Percentiles rank a stretch among this genome's conserved stretches.
Conservation (phyloP, 2,113 vertebrate genomes). For the Tachuris rubrigastra region DNA sequence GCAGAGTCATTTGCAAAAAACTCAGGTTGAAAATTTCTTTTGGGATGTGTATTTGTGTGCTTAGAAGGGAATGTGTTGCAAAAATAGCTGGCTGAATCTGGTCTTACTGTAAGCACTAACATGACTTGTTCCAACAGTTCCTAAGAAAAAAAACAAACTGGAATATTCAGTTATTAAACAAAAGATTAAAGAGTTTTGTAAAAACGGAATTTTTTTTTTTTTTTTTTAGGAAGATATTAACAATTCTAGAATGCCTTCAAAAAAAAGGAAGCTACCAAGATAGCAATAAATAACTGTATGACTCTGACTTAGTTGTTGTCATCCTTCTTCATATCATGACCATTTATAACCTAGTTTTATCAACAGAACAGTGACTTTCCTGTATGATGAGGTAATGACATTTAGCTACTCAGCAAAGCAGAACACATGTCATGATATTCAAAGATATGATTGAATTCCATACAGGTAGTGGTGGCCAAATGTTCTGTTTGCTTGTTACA, state of each 20-base stretch:
- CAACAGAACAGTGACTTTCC: background rate
- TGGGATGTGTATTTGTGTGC: background rate
- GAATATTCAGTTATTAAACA: background rate
- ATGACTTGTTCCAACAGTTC: background rate
- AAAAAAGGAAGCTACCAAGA: background rate
- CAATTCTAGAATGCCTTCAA: background rate
- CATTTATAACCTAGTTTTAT: background rate
- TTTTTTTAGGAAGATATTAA: background rate
- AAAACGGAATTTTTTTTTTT: background rate
- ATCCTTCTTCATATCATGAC: background rate
- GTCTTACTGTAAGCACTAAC: accelerated
- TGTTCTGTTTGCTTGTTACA: background rate
- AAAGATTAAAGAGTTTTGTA: background rate
- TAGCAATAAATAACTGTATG: background rate
- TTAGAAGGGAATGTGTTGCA: background rate
- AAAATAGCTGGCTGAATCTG: background rate
- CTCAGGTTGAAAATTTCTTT: background rate
- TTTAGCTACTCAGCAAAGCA: background rate
- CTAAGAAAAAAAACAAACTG: background rate
- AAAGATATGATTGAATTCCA: background rate
- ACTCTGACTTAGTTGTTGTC: background rate
- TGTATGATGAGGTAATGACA: background rate
- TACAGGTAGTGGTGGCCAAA: too few relatives aligned
- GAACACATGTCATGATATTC: background rate
- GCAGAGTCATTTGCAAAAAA: background rate